These are phyloP conservation scores for Atta colombica DNA, from an alignment of 1,140 invertebrate species.

Conservation along the genomic window DNA sequence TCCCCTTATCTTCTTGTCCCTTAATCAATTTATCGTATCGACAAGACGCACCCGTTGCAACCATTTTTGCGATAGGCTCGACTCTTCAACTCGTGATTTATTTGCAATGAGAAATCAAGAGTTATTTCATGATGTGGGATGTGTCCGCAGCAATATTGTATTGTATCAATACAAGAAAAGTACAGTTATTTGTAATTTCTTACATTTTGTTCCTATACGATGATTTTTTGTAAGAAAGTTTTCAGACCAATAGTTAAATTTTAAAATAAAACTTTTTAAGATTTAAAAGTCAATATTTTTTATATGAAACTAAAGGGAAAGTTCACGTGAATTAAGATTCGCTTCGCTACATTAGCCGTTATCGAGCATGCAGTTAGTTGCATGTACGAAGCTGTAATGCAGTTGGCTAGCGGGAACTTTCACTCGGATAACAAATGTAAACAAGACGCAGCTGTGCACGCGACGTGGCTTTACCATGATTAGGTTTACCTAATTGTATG, in stretches of 20 bases:
- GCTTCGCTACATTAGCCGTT: conserved; percentile 15
- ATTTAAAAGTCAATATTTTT: background rate
- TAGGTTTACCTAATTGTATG: conserved; percentile 46
- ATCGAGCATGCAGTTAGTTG: conserved; percentile 3
- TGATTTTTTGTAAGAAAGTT: background rate
- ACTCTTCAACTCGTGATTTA: conserved; percentile 30
- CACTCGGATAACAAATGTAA: conserved; percentile 72
- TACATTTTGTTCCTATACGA: background rate
- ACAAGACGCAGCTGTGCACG: conserved; percentile 66
- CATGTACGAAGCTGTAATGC: conserved; percentile 39
- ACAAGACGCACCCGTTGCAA: conserved; percentile 12
- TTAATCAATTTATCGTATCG: conserved; percentile 64
- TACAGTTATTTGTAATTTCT: background rate
- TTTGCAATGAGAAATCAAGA: conserved; percentile 1
- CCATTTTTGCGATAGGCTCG: conserved; percentile 6
- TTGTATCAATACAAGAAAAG: background rate
- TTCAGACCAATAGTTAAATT: background rate
- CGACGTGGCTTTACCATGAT: conserved; percentile 47
- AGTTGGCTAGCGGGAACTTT: conserved; percentile 67
- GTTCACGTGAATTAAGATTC: background rate
- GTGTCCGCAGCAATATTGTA: no score
- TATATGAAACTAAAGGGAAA: conserved; percentile 12
- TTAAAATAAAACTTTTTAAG: background rate
- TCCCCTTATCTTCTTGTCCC: background rate
- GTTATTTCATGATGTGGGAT: conserved; percentile 11